phyloP scores from a whole-genome alignment of 1,140 invertebrate genomes.

The Drosophila aff. region DNA sequence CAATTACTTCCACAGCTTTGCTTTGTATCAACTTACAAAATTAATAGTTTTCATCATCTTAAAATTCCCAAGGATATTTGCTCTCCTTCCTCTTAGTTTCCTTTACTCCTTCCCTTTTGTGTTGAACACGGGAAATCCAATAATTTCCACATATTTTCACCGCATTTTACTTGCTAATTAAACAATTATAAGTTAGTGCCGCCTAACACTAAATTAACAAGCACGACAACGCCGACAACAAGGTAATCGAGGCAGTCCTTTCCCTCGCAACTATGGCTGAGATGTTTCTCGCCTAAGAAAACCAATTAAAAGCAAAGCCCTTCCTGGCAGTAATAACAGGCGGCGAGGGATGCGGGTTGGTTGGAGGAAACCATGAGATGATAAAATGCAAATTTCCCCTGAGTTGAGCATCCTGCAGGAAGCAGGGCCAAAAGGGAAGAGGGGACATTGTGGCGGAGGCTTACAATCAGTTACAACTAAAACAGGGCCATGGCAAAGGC shows the following conservation, averaged over 20 bases:
- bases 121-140: conserved; percentile 43
- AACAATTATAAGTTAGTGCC: conserved; percentile 77
- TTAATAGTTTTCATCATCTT: not conserved
- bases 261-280: conserved; percentile 19
- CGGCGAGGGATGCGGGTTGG: conserved; percentile 30
- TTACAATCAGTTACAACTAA: conserved; percentile 58
- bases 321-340: conserved; percentile 48
- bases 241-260: conserved; percentile 8
- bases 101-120: not conserved
- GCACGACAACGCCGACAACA: conserved; percentile 40
- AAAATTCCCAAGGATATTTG: not conserved
- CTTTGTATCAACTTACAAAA: not conserved
- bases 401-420: conserved; percentile 42
- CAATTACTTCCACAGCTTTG: not conserved
- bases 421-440: not conserved
- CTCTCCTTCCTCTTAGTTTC: not conserved
- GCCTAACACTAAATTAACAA: conserved; percentile 67
- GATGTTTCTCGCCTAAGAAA: conserved; percentile 61
- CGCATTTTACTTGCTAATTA: conserved; percentile 80
- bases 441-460: conserved; percentile 6
- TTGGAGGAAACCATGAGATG: conserved; percentile 50
- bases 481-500: conserved; percentile 40
- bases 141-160: conserved; percentile 76
- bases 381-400: conserved; percentile 83
- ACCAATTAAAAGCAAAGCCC: conserved; percentile 80